Percentiles rank a stretch among this genome's conserved stretches.
phyloP scores from a whole-genome alignment of 2,888 invertebrate species.

The Nebria salina region DNA sequence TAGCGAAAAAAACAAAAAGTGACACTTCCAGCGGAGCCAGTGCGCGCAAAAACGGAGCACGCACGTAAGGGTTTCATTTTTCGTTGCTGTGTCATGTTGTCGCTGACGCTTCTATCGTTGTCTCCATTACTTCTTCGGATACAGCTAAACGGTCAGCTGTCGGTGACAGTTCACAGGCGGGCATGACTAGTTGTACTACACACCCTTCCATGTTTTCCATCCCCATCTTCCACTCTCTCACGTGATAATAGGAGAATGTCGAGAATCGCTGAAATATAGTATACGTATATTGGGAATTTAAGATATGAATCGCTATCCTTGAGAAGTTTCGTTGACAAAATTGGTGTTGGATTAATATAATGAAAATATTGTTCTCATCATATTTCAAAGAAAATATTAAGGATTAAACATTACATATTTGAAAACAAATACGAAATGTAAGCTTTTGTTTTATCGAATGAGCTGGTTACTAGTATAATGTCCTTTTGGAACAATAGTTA shows the following conservation, averaged over 20 bases:
- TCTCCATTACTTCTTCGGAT: not conserved
- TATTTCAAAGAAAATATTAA: too few species aligned
- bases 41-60: slow-evolving; percentile 4
- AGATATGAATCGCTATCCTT: too few species aligned
- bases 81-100: slow-evolving; percentile 15
- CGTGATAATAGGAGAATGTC: not conserved
- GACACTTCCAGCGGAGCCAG: not conserved
- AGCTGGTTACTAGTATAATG: too few species aligned
- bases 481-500: not conserved
- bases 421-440: too few species aligned
- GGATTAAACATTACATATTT: too few species aligned
- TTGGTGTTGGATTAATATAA: too few species aligned
- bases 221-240: not conserved
- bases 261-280: not conserved
- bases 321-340: too few species aligned
- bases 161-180: slow-evolving; percentile 18
- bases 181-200: slow-evolving; percentile 19
- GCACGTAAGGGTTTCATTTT: slow-evolving; percentile 4
- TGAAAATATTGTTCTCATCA: too few species aligned
- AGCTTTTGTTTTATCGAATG: too few species aligned
- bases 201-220: not conserved
- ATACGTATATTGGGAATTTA: too few species aligned
- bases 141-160: slow-evolving; percentile 19
- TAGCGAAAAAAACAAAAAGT: not conserved
- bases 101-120: not conserved